Percentiles rank a stretch among this genome's conserved stretches.
These are phyloP conservation scores for Dendrocincla fuliginosa DNA, from an alignment of 2,797 vertebrate genomes.

Conservation along the genomic window DNA sequence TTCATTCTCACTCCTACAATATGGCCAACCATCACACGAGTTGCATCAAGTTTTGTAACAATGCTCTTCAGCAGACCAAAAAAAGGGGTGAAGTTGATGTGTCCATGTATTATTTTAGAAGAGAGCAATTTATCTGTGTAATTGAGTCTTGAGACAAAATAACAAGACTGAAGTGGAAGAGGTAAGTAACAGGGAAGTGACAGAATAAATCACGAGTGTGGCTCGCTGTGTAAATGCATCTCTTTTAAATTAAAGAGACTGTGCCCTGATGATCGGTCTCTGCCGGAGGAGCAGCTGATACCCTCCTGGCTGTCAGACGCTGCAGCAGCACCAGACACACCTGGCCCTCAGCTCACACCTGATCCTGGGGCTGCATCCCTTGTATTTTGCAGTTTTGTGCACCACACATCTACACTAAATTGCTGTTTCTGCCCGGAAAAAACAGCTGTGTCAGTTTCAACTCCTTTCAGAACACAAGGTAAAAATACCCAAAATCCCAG, in stretches of 20 bases:
- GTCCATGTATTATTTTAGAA: neutral
- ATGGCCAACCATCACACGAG: neutral
- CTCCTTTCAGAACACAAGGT: slow-evolving; percentile 12
- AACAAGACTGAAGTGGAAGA: neutral
- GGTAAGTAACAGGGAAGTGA: neutral
- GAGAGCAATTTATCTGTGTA: neutral
- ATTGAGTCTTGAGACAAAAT: neutral
- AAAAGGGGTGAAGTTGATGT: neutral
- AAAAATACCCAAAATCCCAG: neutral
- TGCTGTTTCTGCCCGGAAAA: slow-evolving; percentile 9
- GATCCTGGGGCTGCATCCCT: neutral
- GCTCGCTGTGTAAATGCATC: neutral
- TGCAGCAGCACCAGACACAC: neutral
- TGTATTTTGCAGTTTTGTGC: neutral
- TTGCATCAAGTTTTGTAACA: neutral
- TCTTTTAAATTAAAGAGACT: neutral
- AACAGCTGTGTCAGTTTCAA: slow-evolving; percentile 24
- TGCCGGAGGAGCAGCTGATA: neutral
- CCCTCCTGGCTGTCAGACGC: neutral
- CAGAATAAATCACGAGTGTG: neutral
- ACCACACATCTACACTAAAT: neutral
- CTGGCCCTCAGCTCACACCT: neutral
- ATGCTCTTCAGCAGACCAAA: neutral
- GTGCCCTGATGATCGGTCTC: neutral
- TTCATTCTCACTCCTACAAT: neutral